Conservation (phyloP, 2,113 vertebrate species). For the Pituophis catenifer region DNA sequence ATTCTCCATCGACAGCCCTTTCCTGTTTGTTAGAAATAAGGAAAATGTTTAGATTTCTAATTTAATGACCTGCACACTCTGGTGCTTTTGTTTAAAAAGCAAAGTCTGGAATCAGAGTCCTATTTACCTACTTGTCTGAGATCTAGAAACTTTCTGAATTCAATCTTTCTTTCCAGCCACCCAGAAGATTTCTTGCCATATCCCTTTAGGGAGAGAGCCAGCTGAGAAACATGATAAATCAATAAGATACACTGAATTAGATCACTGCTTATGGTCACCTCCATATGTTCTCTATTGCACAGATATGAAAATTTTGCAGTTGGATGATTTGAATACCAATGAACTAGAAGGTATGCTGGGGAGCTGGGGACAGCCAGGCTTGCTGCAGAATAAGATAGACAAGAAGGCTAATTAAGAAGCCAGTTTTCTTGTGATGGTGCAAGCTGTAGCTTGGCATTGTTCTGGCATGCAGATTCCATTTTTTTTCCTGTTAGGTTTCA, state of each 20-base stretch:
- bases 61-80: neutral
- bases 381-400: too few relatives aligned
- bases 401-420: neutral
- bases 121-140: neutral
- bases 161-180: neutral
- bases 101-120: neutral
- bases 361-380: neutral
- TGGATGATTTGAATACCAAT: neutral
- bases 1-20: neutral
- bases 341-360: neutral
- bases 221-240: neutral
- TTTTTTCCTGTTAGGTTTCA: neutral
- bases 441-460: neutral
- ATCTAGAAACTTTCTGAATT: neutral
- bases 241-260: neutral
- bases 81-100: neutral
- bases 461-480: neutral
- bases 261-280: neutral
- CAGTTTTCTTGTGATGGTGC: neutral
- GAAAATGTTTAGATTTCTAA: neutral
- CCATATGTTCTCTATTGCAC: too few relatives aligned
- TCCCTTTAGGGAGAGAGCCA: neutral
- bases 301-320: neutral
- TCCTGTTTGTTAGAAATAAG: neutral
- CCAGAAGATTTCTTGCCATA: neutral